Evolutionary conservation across 2,113 vertebrate species (phyloP), one percentile per base, ranked within the genome.

Genomic region (Hemibagrus wyckioides): DNA sequence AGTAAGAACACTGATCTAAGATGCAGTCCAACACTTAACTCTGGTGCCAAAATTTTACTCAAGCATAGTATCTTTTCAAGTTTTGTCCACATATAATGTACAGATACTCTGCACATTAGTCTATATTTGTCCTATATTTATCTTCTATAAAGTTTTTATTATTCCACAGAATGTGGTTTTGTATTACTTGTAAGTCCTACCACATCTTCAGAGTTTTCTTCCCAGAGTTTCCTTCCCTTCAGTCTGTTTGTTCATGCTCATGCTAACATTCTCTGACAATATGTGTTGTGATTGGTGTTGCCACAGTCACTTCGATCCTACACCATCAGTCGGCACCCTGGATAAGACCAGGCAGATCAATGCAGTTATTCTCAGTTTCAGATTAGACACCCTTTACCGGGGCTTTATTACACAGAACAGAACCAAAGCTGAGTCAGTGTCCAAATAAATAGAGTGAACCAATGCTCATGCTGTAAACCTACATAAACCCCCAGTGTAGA

Each of bases 281-380:
- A 67, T 88, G 80, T 90, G 88, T 90, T 87, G 63, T 90, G 88
- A 91, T 90, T 90, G 91, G 91, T 92, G 87, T 88, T 76, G 87
- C 88, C 61, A 90, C 85, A 89, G 93, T 92, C 90, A 87, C 71
- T 94, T 91, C 90, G 90, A 92, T 91, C 91, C 85, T 57, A 80
- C 90, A 67, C 86, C n/a, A 41, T 91, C 88, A 92, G 91, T 90
- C 86, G 81, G 80, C 67, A 90, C 90, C 92, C 91, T 94, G 93
- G 92, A 92, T 93, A 84, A 71, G 85, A 90, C 91, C 92, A 94
- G 90, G 90, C 93, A 92, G 92, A 95, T 95, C 94, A 94, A 95
- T 95, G 94, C 92, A 93, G 93, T 94, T 94, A 94, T 95, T 95
- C 94, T 92, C 95, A 94, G 92, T 91, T 95, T 93, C 89, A 93